Percentiles rank a stretch among this genome's conserved stretches.
Conservation (phyloP, 2,888 invertebrate species). For the Campoletis raptor region DNA sequence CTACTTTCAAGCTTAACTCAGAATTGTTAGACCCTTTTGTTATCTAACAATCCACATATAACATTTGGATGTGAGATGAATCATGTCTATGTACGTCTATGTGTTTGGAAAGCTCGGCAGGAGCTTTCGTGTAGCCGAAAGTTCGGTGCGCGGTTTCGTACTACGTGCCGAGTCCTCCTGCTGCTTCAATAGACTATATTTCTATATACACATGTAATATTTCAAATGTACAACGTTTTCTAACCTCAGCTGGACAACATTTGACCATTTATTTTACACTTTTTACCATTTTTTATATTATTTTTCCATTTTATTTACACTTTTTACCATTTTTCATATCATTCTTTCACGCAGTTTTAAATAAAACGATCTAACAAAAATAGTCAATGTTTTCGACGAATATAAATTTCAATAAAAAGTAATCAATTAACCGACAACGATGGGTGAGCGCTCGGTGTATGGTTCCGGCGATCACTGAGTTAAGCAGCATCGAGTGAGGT, state of each 20-base stretch:
- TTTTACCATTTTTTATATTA: not conserved
- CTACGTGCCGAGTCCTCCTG: slow-evolving; percentile 58
- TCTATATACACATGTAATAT: not conserved
- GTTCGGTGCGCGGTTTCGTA: slow-evolving; percentile 59
- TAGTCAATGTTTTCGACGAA: too few relatives aligned
- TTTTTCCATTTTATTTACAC: not conserved
- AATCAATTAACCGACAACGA: too few relatives aligned
- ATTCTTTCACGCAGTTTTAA: not conserved
- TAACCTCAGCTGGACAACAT: not conserved
- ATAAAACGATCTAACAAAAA: too few relatives aligned
- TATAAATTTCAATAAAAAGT: too few relatives aligned
- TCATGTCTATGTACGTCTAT: not conserved
- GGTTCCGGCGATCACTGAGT: too few relatives aligned
- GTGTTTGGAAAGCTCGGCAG: slow-evolving; percentile 20
- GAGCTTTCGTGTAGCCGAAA: slow-evolving; percentile 48
- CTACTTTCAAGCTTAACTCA: not conserved
- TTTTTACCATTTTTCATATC: not conserved
- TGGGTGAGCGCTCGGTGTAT: too few relatives aligned
- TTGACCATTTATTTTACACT: not conserved
- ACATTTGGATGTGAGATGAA: slow-evolving; percentile 7
- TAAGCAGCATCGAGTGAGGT: too few relatives aligned
- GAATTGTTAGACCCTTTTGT: slow-evolving; percentile 7
- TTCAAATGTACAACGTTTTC: not conserved
- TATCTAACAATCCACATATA: not conserved
- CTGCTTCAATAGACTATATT: not conserved